phyloP scores from a whole-genome alignment of 2,113 vertebrate species.

The Rutilus rutilus region DNA sequence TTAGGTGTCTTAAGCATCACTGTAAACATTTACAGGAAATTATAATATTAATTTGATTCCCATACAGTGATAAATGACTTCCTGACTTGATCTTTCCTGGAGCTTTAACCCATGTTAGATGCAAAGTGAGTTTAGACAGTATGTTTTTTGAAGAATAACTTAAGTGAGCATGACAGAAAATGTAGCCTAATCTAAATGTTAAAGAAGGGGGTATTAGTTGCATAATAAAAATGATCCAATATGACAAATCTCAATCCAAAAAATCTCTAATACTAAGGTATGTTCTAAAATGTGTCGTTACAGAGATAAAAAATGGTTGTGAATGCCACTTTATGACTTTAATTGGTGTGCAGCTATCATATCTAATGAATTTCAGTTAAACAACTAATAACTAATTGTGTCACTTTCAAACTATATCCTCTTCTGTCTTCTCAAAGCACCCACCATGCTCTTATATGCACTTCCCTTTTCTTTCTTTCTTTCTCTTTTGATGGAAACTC shows the following conservation, averaged over 20 bases:
- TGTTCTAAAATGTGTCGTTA: too few relatives aligned
- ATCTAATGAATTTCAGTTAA: neutral
- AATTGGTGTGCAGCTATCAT: neutral
- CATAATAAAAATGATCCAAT: too few relatives aligned
- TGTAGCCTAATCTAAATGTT: too few relatives aligned
- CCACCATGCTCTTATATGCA: neutral
- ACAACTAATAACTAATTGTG: neutral
- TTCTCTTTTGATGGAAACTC: neutral
- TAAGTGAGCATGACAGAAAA: too few relatives aligned
- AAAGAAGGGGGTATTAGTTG: too few relatives aligned
- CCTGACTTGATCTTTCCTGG: neutral
- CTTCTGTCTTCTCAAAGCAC: neutral
- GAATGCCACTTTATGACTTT: neutral
- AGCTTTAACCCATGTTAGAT: neutral
- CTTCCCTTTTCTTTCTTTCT: neutral
- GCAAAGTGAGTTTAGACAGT: neutral
- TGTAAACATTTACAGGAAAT: constrained; percentile 36
- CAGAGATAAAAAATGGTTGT: neutral
- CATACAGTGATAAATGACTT: neutral
- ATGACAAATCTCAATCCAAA: too few relatives aligned
- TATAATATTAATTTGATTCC: neutral
- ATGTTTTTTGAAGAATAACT: too few relatives aligned
- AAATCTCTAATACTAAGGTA: too few relatives aligned
- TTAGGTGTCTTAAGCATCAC: neutral
- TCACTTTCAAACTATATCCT: too few relatives aligned